Evolutionary conservation across 2,888 invertebrate species (phyloP).

Genomic region (Phyllotreta striolata): DNA sequence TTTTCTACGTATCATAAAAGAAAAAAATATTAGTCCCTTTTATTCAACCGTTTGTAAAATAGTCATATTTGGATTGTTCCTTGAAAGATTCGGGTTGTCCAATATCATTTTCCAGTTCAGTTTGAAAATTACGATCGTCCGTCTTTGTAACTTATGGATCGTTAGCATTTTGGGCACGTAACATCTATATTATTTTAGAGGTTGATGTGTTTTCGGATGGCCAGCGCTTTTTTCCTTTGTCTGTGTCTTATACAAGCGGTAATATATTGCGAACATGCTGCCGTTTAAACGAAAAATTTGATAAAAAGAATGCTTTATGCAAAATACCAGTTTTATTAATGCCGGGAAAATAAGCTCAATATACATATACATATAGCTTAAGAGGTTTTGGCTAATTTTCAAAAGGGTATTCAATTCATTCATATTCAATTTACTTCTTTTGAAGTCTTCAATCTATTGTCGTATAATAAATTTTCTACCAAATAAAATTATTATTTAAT

Average conservation of each 20-base stretch:
- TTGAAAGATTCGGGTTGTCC: conserved; percentile 11
- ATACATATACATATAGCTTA: not conserved
- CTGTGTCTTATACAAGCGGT: conserved; percentile 1
- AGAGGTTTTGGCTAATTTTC: not conserved
- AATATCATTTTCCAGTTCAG: conserved; percentile 29
- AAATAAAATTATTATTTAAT: not conserved
- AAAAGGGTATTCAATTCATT: not conserved
- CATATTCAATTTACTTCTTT: not conserved
- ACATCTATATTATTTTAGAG: conserved; percentile 52
- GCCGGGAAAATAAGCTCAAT: not conserved
- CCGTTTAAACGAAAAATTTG: conserved; percentile 9
- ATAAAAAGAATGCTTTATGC: conserved; percentile 6
- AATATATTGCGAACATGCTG: conserved; percentile 16
- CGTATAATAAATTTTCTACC: not conserved
- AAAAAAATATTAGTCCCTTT: conserved; percentile 1
- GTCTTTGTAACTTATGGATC: conserved; percentile 26
- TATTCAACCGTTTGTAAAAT: conserved; percentile 1
- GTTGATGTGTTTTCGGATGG: conserved; percentile 44
- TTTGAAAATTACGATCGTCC: conserved; percentile 34
- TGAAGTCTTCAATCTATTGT: no score
- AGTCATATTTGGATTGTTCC: conserved; percentile 3
- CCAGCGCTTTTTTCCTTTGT: conserved; percentile 9
- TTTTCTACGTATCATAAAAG: conserved; percentile 9
- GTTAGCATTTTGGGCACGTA: conserved; percentile 43
- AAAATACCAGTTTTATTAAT: conserved; percentile 10